Percentiles rank a stretch among this genome's conserved stretches.
Conservation (phyloP, 2,888 invertebrate species). For the Anoncus sp. region DNA sequence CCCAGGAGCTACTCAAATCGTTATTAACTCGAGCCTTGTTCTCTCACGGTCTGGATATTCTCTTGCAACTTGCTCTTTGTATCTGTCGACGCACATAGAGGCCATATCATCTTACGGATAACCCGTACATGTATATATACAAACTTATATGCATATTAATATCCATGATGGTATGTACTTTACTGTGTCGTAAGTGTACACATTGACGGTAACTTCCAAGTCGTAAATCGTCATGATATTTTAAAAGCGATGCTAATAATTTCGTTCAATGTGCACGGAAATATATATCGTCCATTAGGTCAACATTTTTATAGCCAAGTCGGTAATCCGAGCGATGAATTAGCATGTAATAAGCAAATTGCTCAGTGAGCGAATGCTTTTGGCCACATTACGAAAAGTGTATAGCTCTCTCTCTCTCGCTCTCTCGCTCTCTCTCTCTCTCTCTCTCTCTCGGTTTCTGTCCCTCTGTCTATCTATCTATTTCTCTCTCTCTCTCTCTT, state of each 20-base stretch:
- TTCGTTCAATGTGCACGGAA: conserved; percentile 16
- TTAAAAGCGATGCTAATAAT: conserved; percentile 50
- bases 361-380: conserved; percentile 35
- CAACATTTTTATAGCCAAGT: conserved; percentile 42
- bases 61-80: conserved; percentile 48
- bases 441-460: too few relatives aligned
- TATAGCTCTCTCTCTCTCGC: too few relatives aligned
- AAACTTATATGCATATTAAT: background rate
- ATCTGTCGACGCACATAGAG: conserved; percentile 8
- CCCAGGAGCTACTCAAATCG: conserved; percentile 75
- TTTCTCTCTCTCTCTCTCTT: too few relatives aligned
- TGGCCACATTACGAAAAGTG: conserved; percentile 22
- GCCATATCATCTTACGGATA: background rate
- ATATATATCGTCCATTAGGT: conserved; percentile 49
- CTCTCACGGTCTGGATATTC: conserved; percentile 57
- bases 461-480: too few relatives aligned
- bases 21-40: conserved; percentile 73
- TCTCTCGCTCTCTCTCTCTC: too few relatives aligned
- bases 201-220: conserved; percentile 8
- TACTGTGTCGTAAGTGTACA: background rate
- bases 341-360: conserved; percentile 62
- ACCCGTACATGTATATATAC: background rate
- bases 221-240: conserved; percentile 51
- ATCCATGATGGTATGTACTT: background rate
- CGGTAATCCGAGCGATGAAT: conserved; percentile 52